phyloP scores from a whole-genome alignment of 2,888 invertebrate species.

The Teinopalpus imperialis region DNA sequence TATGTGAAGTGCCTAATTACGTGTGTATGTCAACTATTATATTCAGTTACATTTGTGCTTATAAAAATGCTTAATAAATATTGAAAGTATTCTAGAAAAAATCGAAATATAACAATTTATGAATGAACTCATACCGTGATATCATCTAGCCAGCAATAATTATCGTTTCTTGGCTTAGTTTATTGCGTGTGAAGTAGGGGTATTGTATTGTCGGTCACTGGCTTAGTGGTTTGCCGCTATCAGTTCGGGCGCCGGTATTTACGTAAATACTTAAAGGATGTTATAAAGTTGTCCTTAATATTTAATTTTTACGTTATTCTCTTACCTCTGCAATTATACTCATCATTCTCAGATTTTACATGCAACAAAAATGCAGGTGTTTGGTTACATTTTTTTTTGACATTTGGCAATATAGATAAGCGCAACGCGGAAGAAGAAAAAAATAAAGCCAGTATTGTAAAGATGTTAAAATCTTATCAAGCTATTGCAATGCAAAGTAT shows the following conservation, averaged over 20 bases:
- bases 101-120: slow-evolving; percentile 2
- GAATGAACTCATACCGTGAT: slow-evolving; percentile 18
- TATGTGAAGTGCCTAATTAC: too few relatives aligned
- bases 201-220: slow-evolving; percentile 28
- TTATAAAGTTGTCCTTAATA: slow-evolving; percentile 29
- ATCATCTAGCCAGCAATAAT: slow-evolving; percentile 39
- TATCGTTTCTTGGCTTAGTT: slow-evolving; percentile 50
- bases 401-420: slow-evolving; percentile 9
- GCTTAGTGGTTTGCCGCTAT: slow-evolving; percentile 40
- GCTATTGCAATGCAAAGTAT: slow-evolving; percentile 43
- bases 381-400: slow-evolving; percentile 15
- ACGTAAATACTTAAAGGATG: slow-evolving; percentile 25
- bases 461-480: slow-evolving; percentile 34
- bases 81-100: not conserved
- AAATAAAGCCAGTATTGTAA: slow-evolving; percentile 23
- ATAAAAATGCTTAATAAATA: too few relatives aligned
- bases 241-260: slow-evolving; percentile 46
- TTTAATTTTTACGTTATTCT: slow-evolving; percentile 25
- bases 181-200: slow-evolving; percentile 47
- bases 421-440: slow-evolving; percentile 7
- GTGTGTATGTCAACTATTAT: not conserved
- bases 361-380: not conserved
- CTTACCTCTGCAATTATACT: slow-evolving; percentile 7
- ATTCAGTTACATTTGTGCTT: not conserved
- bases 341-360: slow-evolving; percentile 5